Conservation (phyloP, 2,797 vertebrate genomes). For the Choloepus didactylus region DNA sequence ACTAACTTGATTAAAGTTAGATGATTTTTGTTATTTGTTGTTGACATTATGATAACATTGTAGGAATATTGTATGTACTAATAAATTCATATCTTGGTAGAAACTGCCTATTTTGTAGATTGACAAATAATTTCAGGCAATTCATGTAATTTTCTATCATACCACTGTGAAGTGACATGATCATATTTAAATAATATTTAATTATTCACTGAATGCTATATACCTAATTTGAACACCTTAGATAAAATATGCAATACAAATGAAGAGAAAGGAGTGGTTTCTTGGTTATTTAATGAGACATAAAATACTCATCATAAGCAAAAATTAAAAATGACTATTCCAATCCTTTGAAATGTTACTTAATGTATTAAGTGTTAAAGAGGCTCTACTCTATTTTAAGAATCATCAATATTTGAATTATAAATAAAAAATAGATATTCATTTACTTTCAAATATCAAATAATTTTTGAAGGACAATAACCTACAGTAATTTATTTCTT, state of each 20-base stretch:
- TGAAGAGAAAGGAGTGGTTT: slow-evolving; percentile 56
- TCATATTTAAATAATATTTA: slow-evolving; percentile 55
- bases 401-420: slow-evolving; percentile 76
- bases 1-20: background rate
- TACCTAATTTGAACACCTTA: slow-evolving; percentile 67
- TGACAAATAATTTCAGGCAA: slow-evolving; percentile 43
- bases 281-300: slow-evolving; percentile 59
- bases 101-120: background rate
- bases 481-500: slow-evolving; percentile 81
- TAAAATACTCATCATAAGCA: slow-evolving; percentile 65
- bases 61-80: background rate
- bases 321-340: slow-evolving; percentile 66
- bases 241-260: slow-evolving; percentile 64
- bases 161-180: background rate
- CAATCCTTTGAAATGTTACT: slow-evolving; percentile 66
- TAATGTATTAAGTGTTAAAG: slow-evolving; percentile 30
- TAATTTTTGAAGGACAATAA: slow-evolving; percentile 79
- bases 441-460: slow-evolving; percentile 80
- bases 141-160: slow-evolving; percentile 55
- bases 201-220: slow-evolving; percentile 53
- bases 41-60: background rate
- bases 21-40: background rate
- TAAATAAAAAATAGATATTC: slow-evolving; percentile 83
- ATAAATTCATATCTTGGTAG: background rate
- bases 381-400: slow-evolving; percentile 53